These are phyloP conservation scores for Paramacrobiotus metropolitanus DNA, from an alignment of 1,140 invertebrate genomes.

Conservation along the genomic window DNA sequence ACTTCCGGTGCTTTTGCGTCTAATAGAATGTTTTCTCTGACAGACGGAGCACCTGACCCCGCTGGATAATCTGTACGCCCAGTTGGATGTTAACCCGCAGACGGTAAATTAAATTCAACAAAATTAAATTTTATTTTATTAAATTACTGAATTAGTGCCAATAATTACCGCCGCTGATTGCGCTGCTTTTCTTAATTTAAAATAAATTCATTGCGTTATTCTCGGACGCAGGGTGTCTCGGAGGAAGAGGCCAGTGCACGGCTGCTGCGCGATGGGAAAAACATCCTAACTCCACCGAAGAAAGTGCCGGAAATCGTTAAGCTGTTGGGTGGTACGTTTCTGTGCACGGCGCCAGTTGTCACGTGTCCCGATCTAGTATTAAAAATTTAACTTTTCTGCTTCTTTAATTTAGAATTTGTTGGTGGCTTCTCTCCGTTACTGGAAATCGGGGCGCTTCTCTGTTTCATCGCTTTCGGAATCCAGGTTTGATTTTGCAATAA, in stretches of 20 bases:
- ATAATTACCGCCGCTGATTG: too few relatives aligned
- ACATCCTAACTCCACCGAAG: conserved; percentile 30
- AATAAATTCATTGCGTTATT: neutral
- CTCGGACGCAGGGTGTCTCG: conserved; percentile 4
- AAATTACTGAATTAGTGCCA: too few relatives aligned
- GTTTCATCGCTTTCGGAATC: conserved; percentile 37
- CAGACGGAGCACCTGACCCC: conserved; percentile 84
- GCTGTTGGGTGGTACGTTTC: too few relatives aligned
- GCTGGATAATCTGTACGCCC: conserved; percentile 79
- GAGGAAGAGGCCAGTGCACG: conserved; percentile 1
- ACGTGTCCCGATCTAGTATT: too few relatives aligned
- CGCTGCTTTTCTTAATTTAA: neutral
- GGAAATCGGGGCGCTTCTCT: conserved; percentile 49
- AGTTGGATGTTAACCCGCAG: conserved; percentile 80
- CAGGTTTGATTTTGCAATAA: too few relatives aligned
- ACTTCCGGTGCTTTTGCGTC: neutral
- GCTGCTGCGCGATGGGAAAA: conserved; percentile 10
- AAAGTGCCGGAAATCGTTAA: conserved; percentile 38
- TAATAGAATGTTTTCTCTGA: conserved; percentile 5
- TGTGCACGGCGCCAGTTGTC: too few relatives aligned
- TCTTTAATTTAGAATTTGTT: conserved; percentile 36
- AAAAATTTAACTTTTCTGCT: too few relatives aligned
- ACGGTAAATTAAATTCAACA: conserved; percentile 35
- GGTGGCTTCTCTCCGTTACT: conserved; percentile 47
- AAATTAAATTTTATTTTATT: neutral